Evolutionary conservation across 2,797 vertebrate genomes (phyloP).

Genomic region (Sebastes variabilis): DNA sequence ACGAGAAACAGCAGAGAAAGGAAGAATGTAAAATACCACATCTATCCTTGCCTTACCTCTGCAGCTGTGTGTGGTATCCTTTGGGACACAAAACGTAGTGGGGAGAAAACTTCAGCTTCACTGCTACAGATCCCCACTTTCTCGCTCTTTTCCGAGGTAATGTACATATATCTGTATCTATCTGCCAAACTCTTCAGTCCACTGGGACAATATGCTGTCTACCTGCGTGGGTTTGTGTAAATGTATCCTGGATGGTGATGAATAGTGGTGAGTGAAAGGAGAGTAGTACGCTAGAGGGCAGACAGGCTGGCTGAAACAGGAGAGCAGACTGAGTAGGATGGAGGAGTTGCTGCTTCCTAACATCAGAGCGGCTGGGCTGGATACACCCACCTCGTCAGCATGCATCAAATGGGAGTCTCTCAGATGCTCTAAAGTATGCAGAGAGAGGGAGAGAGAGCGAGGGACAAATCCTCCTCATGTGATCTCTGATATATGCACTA

Average conservation of each 20-base stretch:
- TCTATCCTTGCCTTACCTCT: constrained; percentile 73
- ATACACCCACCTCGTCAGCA: constrained; percentile 80
- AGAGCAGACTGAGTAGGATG: constrained; percentile 75
- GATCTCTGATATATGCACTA: constrained; percentile 46
- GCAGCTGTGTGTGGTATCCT: constrained; percentile 59
- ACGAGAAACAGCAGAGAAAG: neutral
- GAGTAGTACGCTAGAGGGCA: constrained; percentile 62
- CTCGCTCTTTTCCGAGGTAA: constrained; percentile 13
- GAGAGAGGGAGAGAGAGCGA: neutral
- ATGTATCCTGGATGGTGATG: constrained; percentile 57
- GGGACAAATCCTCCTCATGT: constrained; percentile 51
- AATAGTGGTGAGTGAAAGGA: constrained; percentile 56
- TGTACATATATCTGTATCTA: neutral
- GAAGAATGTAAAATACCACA: neutral
- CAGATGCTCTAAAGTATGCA: constrained; percentile 52
- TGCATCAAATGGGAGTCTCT: constrained; percentile 60
- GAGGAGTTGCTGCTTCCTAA: constrained; percentile 66
- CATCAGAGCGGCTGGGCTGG: constrained; percentile 73
- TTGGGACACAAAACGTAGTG: constrained; percentile 14
- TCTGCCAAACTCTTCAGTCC: constrained; percentile 19
- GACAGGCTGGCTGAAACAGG: constrained; percentile 61
- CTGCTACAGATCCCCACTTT: constrained; percentile 23
- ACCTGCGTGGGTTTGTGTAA: constrained; percentile 53
- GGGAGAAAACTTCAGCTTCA: constrained; percentile 19
- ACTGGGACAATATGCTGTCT: constrained; percentile 18